These are phyloP conservation scores for Sclerodermus sp. DNA, from an alignment of 2,888 invertebrate species.

Conservation along the genomic window DNA sequence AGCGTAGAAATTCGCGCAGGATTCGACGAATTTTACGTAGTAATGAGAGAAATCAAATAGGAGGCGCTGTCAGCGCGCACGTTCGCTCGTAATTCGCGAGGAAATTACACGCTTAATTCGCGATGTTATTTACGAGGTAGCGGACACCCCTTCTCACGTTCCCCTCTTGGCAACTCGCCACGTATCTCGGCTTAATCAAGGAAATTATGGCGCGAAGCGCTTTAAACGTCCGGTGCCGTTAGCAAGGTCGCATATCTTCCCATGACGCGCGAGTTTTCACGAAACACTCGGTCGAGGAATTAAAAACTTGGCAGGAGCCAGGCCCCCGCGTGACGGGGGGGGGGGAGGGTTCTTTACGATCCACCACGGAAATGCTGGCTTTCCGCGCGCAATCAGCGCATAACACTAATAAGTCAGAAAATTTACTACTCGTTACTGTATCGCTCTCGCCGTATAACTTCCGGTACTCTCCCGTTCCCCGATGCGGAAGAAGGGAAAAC, in stretches of 20 bases:
- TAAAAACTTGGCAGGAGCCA: no score
- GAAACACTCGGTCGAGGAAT: no score
- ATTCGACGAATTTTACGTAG: no score
- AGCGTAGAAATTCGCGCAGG: no score
- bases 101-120: slow-evolving; percentile 44
- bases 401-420: no score
- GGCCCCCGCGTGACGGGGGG: no score
- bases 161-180: slow-evolving; percentile 36
- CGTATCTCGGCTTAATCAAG: slow-evolving; percentile 44
- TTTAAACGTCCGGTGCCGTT: slow-evolving; percentile 38
- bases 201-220: slow-evolving; percentile 41
- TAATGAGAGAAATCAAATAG: neutral
- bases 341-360: no score
- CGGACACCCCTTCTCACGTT: slow-evolving; percentile 23
- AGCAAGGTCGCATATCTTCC: slow-evolving; percentile 32
- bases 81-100: slow-evolving; percentile 31
- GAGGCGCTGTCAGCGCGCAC: neutral
- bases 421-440: no score
- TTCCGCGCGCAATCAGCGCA: no score
- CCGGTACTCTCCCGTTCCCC: neutral
- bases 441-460: no score
- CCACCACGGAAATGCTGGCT: no score
- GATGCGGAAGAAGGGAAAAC: neutral
- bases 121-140: slow-evolving; percentile 40
- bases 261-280: no score